phyloP scores from a whole-genome alignment of 2,797 vertebrate species.

The Chiloscyllium punctatum region DNA sequence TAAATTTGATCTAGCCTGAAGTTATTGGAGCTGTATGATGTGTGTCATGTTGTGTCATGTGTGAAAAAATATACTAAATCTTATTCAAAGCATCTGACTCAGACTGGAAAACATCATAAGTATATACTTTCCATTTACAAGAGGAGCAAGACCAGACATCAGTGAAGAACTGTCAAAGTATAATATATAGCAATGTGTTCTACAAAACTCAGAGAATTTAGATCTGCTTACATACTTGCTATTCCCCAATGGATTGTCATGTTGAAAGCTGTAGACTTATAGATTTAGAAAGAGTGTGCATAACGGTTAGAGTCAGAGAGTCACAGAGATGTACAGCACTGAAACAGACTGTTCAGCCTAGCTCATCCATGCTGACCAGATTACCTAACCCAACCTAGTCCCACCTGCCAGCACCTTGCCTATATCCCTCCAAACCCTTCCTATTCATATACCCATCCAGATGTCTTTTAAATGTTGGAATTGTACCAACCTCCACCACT shows the following conservation, averaged over 20 bases:
- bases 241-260: not conserved
- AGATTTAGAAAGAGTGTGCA: not conserved
- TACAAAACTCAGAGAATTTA: not conserved
- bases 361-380: no score
- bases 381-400: no score
- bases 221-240: not conserved
- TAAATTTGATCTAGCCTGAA: not conserved
- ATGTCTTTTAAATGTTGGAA: no score
- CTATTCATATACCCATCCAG: no score
- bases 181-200: not conserved
- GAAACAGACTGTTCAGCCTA: no score
- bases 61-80: not conserved
- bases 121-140: not conserved
- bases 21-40: not conserved
- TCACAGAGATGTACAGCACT: no score
- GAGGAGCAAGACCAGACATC: not conserved
- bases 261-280: not conserved
- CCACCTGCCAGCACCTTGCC: no score
- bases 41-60: not conserved
- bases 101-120: not conserved
- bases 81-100: slow-evolving; percentile 3
- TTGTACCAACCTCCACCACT: no score
- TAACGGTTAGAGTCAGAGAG: no score
- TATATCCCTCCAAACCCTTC: no score
- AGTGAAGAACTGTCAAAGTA: not conserved